These are phyloP conservation scores for Pogonognathellus flavescens DNA, from an alignment of 1,140 invertebrate species.

Conservation along the genomic window DNA sequence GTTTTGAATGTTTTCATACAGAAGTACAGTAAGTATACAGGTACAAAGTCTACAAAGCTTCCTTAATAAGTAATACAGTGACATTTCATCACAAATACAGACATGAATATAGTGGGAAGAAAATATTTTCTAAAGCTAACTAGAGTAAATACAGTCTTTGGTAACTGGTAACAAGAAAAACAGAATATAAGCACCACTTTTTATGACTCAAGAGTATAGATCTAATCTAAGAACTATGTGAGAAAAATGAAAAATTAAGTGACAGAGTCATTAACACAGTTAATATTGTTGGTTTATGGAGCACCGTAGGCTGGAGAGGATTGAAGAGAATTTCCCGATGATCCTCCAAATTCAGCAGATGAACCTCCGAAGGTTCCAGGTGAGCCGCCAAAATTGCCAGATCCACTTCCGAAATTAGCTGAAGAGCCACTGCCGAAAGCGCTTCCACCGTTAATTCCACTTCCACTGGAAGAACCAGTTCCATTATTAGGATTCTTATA, in stretches of 20 bases:
- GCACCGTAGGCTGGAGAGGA: too few species aligned
- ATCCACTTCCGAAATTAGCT: not conserved
- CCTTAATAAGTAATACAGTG: not conserved
- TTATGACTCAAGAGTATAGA: not conserved
- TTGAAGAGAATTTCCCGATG: not conserved
- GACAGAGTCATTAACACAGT: too few species aligned
- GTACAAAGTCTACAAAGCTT: not conserved
- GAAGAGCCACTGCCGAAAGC: not conserved
- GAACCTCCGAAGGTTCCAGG: not conserved
- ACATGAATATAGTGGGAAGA: not conserved
- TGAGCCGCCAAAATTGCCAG: not conserved
- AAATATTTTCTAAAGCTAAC: not conserved
- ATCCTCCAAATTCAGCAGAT: not conserved
- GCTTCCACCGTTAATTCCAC: not conserved
- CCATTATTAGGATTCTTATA: slow-evolving; percentile 74
- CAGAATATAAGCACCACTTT: not conserved
- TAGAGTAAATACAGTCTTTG: slow-evolving; percentile 2
- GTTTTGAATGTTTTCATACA: not conserved
- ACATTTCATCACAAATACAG: not conserved
- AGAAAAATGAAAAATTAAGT: not conserved
- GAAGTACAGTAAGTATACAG: not conserved
- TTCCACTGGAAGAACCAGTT: not conserved
- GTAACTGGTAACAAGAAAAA: slow-evolving; percentile 22
- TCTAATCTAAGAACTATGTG: not conserved
- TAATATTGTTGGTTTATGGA: too few species aligned